Evolutionary conservation across 1,140 invertebrate genomes (phyloP), one percentile per base, ranked within the genome.

Genomic region (Bradynema listronoti): DNA sequence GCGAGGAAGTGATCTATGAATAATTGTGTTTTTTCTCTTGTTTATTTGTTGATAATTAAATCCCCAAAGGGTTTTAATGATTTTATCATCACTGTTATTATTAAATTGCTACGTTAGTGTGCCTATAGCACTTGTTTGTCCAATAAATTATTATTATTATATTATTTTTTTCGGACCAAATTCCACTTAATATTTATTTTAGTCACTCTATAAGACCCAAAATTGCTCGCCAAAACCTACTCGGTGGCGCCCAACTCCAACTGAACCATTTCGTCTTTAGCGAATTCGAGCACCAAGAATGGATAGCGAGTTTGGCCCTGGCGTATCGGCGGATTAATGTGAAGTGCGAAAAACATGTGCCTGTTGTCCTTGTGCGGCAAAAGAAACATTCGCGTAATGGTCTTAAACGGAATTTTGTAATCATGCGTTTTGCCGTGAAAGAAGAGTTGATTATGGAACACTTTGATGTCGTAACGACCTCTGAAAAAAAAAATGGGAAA

Each of bases 361-460:
- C 95, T 82, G n/a, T 86, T 87, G 82, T 98, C 94, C 79, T 93
- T 95, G 77, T 99, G 93, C 0, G 93, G 94, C 46, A 99, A 81
- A 24, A 97, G 82, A 75, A 98, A 98, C 4, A 98, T 79, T 25
- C 95, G 84, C 5, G 94, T 81, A 11, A 98, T 90, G 0, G 92
- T 94, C 1, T 89, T 89, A 84, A 93, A 89, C 0, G 93, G 91
- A 69, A 99, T 96, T 81, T 99, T 99, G 81, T 98, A 99, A 82
- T 99, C 94, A 79, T 96, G 98, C 0, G 95, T 97, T 85, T 99
- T 99, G 80, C 95, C 95, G 78, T 99, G 95, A 51, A 99, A 85
- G 82, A 98, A 93, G 75, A 99, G 88, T 80, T 97, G 97, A 1
- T 89, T 86, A 57, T 89, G 87, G 77, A 94, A 99, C 43, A 99